These are phyloP conservation scores for Lucifuga dentata DNA, from an alignment of 2,113 vertebrate species.

Conservation along the genomic window DNA sequence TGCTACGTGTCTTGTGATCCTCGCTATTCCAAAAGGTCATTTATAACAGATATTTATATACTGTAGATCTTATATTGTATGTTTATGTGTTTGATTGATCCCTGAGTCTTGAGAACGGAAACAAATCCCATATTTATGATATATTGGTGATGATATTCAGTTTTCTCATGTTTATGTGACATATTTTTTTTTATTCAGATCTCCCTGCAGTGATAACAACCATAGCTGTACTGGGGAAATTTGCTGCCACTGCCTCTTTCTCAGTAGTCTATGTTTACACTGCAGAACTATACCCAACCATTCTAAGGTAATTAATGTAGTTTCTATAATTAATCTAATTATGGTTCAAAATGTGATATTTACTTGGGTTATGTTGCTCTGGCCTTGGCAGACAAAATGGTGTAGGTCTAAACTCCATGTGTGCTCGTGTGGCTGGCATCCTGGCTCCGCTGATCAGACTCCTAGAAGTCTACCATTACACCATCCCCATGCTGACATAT, in stretches of 20 bases:
- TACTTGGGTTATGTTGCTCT: neutral
- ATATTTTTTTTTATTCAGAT: conserved; percentile 27
- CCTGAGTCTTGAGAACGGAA: too few species aligned
- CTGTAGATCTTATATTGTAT: too few species aligned
- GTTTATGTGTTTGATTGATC: too few species aligned
- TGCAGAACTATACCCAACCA: conserved; percentile 89
- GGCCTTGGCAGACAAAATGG: conserved; percentile 84
- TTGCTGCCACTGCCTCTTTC: conserved; percentile 60
- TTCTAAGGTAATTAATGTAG: conserved; percentile 88
- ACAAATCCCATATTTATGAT: too few species aligned
- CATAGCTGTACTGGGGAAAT: conserved; percentile 68
- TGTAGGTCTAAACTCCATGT: conserved; percentile 75
- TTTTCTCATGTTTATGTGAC: too few species aligned
- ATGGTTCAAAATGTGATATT: neutral
- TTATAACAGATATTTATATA: neutral
- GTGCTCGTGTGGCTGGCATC: conserved; percentile 83
- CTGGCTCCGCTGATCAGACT: conserved; percentile 82
- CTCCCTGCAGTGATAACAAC: conserved; percentile 53
- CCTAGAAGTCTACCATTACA: conserved; percentile 69
- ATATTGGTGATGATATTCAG: too few species aligned
- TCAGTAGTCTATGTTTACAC: conserved; percentile 79
- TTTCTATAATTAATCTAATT: too few species aligned
- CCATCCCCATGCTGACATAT: conserved; percentile 85
- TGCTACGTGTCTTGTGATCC: conserved; percentile 81
- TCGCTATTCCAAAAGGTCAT: conserved; percentile 86